These are phyloP conservation scores for Enteromius radiatus DNA, from an alignment of 2,797 vertebrate genomes.

Conservation along the genomic window DNA sequence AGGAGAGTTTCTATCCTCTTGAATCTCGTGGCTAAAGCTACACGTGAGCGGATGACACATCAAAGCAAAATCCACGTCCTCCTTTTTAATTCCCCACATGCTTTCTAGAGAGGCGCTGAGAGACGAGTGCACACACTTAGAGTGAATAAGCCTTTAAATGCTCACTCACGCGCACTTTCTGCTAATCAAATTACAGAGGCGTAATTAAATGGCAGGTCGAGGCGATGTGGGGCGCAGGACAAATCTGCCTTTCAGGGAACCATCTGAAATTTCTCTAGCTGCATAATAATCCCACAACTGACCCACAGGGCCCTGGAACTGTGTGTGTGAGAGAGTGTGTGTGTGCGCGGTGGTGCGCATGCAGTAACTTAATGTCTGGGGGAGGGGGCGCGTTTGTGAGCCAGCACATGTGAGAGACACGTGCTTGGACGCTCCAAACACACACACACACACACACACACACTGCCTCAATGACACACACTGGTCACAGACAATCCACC, in stretches of 20 bases:
- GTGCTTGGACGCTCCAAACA: constrained; percentile 21
- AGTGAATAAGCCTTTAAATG: constrained; percentile 33
- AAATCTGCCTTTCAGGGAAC: constrained; percentile 34
- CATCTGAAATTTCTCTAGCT: constrained; percentile 31
- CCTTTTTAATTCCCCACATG: constrained; percentile 23
- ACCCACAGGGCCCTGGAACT: constrained; percentile 26
- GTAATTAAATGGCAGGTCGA: constrained; percentile 26
- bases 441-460: constrained; percentile 16
- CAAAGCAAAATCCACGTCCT: constrained; percentile 39
- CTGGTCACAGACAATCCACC: constrained; percentile 41
- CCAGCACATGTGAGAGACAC: constrained; percentile 42
- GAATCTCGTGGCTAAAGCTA: not conserved
- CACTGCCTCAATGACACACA: constrained; percentile 22
- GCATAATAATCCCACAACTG: constrained; percentile 7
- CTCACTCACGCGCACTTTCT: constrained; percentile 7
- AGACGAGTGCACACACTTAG: not conserved
- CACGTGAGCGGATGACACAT: constrained; percentile 34
- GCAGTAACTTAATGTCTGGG: constrained; percentile 49
- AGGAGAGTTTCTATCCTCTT: not conserved
- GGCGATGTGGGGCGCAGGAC: not conserved
- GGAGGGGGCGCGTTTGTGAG: constrained; percentile 37
- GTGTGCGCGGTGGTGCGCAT: not conserved
- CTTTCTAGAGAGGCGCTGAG: constrained; percentile 16
- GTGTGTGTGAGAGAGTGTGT: not conserved
- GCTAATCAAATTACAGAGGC: constrained; percentile 38